Evolutionary conservation across 2,797 vertebrate species (phyloP).

Genomic region (Holocentrus rufus): DNA sequence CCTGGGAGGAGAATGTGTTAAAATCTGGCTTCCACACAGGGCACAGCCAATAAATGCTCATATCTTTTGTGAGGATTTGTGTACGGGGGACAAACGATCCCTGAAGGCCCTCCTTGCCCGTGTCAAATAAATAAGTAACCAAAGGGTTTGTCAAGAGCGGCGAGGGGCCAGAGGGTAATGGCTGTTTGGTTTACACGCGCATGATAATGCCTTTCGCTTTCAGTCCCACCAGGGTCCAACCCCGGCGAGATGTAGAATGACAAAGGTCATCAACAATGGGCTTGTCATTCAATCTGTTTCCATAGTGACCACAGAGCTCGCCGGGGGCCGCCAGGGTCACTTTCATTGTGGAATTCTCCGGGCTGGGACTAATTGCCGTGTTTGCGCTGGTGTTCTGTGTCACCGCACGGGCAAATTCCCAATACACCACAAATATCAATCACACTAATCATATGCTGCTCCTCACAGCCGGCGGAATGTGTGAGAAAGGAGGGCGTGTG

Average conservation of each 20-base stretch:
- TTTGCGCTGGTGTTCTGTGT: slow-evolving; percentile 68
- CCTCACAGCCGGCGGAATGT: slow-evolving; percentile 40
- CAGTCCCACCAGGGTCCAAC: slow-evolving; percentile 55
- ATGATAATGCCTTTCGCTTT: slow-evolving; percentile 75
- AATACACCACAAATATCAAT: slow-evolving; percentile 70
- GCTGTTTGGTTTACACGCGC: slow-evolving; percentile 74
- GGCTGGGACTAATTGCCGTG: slow-evolving; percentile 73
- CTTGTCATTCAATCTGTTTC: slow-evolving; percentile 74
- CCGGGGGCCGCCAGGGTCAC: slow-evolving; percentile 55
- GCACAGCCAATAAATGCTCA: slow-evolving; percentile 46
- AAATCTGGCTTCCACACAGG: slow-evolving; percentile 39
- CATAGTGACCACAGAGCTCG: slow-evolving; percentile 59
- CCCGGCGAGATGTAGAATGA: slow-evolving; percentile 56
- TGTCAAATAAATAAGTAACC: slow-evolving; percentile 73
- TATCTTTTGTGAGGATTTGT: slow-evolving; percentile 49
- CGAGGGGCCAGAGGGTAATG: slow-evolving; percentile 66
- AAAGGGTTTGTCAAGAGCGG: slow-evolving; percentile 60
- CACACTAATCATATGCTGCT: slow-evolving; percentile 66
- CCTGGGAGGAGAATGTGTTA: slow-evolving; percentile 41
- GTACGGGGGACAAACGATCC: slow-evolving; percentile 38
- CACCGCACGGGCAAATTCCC: slow-evolving; percentile 66
- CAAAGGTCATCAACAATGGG: slow-evolving; percentile 75
- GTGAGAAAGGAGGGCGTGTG: not conserved
- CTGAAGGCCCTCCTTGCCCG: slow-evolving; percentile 50
- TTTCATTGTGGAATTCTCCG: slow-evolving; percentile 62